Percentiles rank a stretch among this genome's conserved stretches.
phyloP scores from a whole-genome alignment of 2,797 vertebrate species.

The Leptatherina wallacei region DNA sequence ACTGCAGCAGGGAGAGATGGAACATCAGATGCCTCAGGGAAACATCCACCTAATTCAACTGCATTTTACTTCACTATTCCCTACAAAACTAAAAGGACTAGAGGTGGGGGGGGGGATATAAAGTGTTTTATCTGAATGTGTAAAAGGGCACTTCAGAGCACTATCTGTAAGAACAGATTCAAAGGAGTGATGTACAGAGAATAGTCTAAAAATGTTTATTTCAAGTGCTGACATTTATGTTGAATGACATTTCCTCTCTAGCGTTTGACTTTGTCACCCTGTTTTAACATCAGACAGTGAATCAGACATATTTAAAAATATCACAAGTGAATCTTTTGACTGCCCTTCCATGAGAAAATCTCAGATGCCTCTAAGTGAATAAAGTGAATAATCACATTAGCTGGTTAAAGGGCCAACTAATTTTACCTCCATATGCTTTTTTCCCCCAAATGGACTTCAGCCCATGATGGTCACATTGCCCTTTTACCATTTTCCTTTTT shows the following conservation, averaged over 20 bases:
- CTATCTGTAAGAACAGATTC: slow-evolving; percentile 24
- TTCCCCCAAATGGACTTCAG: slow-evolving; percentile 13
- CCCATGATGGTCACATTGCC: slow-evolving; percentile 45
- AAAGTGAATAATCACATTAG: slow-evolving; percentile 43
- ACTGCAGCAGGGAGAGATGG: slow-evolving; percentile 50
- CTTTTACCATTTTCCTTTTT: slow-evolving; percentile 19
- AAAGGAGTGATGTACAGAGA: slow-evolving; percentile 17
- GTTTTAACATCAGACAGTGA: slow-evolving; percentile 42
- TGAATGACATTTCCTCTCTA: slow-evolving; percentile 45
- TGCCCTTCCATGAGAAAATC: slow-evolving; percentile 20
- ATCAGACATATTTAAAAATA: slow-evolving; percentile 31
- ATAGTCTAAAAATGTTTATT: slow-evolving; percentile 20
- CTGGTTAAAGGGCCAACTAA: slow-evolving; percentile 13
- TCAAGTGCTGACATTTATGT: slow-evolving; percentile 33
- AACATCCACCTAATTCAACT: slow-evolving; percentile 75
- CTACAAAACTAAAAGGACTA: slow-evolving; percentile 60
- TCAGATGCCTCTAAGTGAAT: slow-evolving; percentile 22
- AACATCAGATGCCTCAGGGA: slow-evolving; percentile 73
- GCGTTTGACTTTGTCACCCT: slow-evolving; percentile 51
- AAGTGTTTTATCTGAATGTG: slow-evolving; percentile 58
- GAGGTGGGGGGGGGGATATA: slow-evolving; percentile 36
- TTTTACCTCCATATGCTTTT: slow-evolving; percentile 9
- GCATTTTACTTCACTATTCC: slow-evolving; percentile 75
- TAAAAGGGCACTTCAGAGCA: slow-evolving; percentile 31
- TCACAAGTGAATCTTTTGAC: slow-evolving; percentile 23